Percentiles rank a stretch among this genome's conserved stretches.
phyloP scores from a whole-genome alignment of 2,888 invertebrate genomes.

The Slavum lentiscoides region DNA sequence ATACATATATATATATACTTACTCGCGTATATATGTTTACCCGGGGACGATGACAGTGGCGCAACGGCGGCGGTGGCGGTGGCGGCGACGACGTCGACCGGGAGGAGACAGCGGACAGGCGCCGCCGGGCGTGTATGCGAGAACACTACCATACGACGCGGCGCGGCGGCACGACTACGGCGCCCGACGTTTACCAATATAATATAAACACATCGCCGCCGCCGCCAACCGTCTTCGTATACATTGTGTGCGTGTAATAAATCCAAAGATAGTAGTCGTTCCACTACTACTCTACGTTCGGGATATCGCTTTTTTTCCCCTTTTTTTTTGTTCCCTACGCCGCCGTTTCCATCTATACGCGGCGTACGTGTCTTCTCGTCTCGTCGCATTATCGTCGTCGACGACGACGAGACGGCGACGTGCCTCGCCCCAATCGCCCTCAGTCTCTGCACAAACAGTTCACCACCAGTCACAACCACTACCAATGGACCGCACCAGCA shows the following conservation, averaged over 20 bases:
- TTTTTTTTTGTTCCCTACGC: background rate
- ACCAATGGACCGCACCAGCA: too few species aligned
- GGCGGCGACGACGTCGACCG: slow-evolving; percentile 15
- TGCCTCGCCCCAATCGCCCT: background rate
- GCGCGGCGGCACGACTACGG: slow-evolving; percentile 4
- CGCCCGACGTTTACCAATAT: slow-evolving; percentile 30
- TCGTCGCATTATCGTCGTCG: too few species aligned
- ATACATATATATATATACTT: too few species aligned
- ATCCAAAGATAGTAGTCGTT: slow-evolving; percentile 23
- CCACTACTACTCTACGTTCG: background rate
- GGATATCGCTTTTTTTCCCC: too few species aligned
- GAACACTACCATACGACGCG: too few species aligned
- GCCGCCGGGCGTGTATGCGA: slow-evolving; percentile 22
- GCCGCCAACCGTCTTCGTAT: background rate
- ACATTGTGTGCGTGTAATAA: slow-evolving; percentile 6
- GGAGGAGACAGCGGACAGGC: slow-evolving; percentile 45
- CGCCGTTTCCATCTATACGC: background rate
- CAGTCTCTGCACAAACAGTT: too few species aligned
- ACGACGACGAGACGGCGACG: background rate
- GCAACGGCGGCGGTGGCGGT: background rate
- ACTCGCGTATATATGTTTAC: too few species aligned
- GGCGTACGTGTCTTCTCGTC: too few species aligned
- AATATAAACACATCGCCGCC: background rate
- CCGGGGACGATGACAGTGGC: background rate
- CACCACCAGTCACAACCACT: too few species aligned